Percentiles rank a stretch among this genome's conserved stretches.
Evolutionary conservation across 1,140 invertebrate genomes (phyloP).

Genomic region (Gryon sp.): DNA sequence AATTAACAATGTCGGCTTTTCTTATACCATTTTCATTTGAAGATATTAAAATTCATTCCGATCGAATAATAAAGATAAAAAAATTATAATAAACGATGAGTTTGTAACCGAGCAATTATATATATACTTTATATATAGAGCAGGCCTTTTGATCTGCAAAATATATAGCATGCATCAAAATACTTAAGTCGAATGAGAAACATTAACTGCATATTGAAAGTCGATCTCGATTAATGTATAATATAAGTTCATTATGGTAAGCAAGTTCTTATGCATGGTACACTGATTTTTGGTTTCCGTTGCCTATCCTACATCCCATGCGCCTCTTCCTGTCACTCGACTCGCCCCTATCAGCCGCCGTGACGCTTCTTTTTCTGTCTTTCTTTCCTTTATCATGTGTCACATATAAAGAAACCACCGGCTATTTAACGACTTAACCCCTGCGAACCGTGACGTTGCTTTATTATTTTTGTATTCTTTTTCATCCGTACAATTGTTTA

Average conservation of each 20-base stretch:
- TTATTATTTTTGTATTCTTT: conserved; percentile 2
- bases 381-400: conserved; percentile 57
- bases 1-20: no score
- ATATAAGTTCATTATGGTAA: conserved; percentile 12
- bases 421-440: conserved; percentile 52
- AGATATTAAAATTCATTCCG: conserved; percentile 8
- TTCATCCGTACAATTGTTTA: background rate
- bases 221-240: conserved; percentile 11
- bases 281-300: conserved; percentile 67
- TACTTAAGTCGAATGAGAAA: conserved; percentile 9
- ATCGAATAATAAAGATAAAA: conserved; percentile 1
- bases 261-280: conserved; percentile 39
- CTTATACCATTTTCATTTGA: conserved; percentile 16
- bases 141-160: no score
- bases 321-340: conserved; percentile 39
- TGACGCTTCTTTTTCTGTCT: conserved; percentile 64
- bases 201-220: conserved; percentile 27
- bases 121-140: no score
- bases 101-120: conserved; percentile 14
- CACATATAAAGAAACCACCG: conserved; percentile 35
- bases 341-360: conserved; percentile 66
- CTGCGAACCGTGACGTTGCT: conserved; percentile 23
- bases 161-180: conserved; percentile 14
- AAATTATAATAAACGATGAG: no score
- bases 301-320: conserved; percentile 74